A percentile compares a stretch with the other conserved stretches of the same genome.
Evolutionary conservation across 2,113 vertebrate species (phyloP).

Genomic region (Petroica traversi): DNA sequence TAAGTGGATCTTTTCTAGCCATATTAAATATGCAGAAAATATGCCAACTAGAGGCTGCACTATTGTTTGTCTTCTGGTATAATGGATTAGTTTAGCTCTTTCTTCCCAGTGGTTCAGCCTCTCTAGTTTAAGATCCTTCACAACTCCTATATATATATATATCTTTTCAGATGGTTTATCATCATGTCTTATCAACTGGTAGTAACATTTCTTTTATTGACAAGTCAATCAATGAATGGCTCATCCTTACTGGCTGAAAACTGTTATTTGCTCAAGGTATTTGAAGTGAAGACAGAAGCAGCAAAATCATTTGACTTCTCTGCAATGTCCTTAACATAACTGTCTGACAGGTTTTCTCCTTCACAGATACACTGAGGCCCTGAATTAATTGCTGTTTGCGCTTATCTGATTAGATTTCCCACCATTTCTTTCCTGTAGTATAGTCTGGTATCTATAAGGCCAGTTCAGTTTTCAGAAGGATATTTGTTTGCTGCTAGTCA

Average conservation of each 20-base stretch:
- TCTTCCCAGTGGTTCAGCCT: neutral
- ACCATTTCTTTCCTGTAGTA: neutral
- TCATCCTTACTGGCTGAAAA: neutral
- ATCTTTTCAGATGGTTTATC: neutral
- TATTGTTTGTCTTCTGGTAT: neutral
- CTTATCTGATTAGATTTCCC: neutral
- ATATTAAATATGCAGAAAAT: neutral
- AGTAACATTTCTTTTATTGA: neutral
- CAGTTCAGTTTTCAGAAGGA: neutral
- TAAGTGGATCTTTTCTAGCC: neutral
- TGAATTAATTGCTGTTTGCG: neutral
- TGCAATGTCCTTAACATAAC: neutral
- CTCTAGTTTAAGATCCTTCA: neutral
- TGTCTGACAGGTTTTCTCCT: neutral
- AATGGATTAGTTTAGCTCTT: neutral
- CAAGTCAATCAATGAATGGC: neutral
- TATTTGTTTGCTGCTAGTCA: neutral
- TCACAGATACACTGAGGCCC: neutral
- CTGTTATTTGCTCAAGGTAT: neutral
- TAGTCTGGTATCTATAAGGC: neutral
- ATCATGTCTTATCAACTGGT: neutral
- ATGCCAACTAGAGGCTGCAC: neutral
- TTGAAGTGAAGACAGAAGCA: neutral
- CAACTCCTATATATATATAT: neutral
- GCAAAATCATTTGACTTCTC: slow-evolving; percentile 1